Evolutionary conservation across 2,113 vertebrate species (phyloP), one percentile per base, ranked within the genome.

Genomic region (Nerophis ophidion): DNA sequence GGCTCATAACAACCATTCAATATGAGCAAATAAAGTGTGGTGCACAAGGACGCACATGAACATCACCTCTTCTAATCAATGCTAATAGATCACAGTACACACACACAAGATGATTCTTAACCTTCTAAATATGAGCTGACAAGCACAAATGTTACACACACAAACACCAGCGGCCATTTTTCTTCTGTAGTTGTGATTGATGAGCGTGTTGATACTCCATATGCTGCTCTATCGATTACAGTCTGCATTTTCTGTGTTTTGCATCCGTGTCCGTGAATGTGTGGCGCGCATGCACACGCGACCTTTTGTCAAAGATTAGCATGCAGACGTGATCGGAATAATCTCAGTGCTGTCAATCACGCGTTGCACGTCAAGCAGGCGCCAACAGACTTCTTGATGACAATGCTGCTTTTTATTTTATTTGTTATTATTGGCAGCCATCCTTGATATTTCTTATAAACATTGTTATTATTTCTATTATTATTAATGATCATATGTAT

Each of bases 271-370:
- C 14, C 1, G 15, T n/a, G 62, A 36, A 48, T 57, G 48, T 26
- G 46, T 45, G 5, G 58, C 48, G 47, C 65, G 64, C 40, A 44
- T 55, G 50, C 64, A 4, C 45, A 4, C 57, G 38, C 80, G 82
- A 86, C 83, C 83, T 82, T 83, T 74, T 71, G 63, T 72, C 75
- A 81, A 81, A 76, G 82, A 84, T 87, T 71, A 81, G 48, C 65
- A 56, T 50, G 63, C 36, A 57, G 48, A 15, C 26, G 64, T 84
- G 76, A 79, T 79, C 63, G 65, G 82, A 87, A 81, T 83, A 81
- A 81, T 76, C 59, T 34, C 40, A 57, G 34, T 36, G 49, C 54
- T 58, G 63, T 74, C 68, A 48, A 62, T 51, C 59, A 42, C 48
- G 40, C n/a, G 58, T 44, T 62, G 68, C 51, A 33, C 55, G 2